Percentiles rank a stretch among this genome's conserved stretches.
phyloP scores from a whole-genome alignment of 2,888 invertebrate species.

The Drosophila fulvimacula region DNA sequence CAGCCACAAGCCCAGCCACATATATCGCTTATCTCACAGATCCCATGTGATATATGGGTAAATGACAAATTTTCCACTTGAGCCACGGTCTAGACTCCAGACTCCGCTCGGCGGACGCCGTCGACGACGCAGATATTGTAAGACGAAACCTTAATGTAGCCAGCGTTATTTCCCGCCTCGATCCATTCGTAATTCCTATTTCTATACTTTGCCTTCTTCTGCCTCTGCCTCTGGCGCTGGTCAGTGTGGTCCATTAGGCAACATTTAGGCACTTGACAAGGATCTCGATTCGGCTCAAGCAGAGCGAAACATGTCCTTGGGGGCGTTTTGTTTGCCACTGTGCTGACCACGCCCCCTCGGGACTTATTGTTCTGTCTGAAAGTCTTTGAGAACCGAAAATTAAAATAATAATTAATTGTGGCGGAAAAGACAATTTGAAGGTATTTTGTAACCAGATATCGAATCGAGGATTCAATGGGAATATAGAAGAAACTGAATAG shows the following conservation, averaged over 20 bases:
- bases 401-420: neutral
- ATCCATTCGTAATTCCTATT: conserved; percentile 26
- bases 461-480: neutral
- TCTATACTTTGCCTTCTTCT: neutral
- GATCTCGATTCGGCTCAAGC: conserved; percentile 18
- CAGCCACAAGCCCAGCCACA: conserved; percentile 21
- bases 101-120: conserved; percentile 36
- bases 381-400: neutral
- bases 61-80: conserved; percentile 82
- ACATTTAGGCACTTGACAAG: conserved; percentile 74
- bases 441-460: neutral
- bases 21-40: conserved; percentile 59
- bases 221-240: conserved; percentile 31
- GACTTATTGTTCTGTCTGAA: too few species aligned
- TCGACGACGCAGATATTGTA: conserved; percentile 65
- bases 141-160: conserved; percentile 66
- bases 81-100: conserved; percentile 38
- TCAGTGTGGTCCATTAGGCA: conserved; percentile 79
- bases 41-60: conserved; percentile 69
- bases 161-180: conserved; percentile 40
- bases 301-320: conserved; percentile 8
- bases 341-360: conserved; percentile 12
- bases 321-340: conserved; percentile 72
- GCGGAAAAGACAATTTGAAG: neutral
- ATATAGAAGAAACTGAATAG: neutral